phyloP scores from a whole-genome alignment of 35 echinoderm and acorn worm species.

The Hemicentrotus pulcherrimus region DNA sequence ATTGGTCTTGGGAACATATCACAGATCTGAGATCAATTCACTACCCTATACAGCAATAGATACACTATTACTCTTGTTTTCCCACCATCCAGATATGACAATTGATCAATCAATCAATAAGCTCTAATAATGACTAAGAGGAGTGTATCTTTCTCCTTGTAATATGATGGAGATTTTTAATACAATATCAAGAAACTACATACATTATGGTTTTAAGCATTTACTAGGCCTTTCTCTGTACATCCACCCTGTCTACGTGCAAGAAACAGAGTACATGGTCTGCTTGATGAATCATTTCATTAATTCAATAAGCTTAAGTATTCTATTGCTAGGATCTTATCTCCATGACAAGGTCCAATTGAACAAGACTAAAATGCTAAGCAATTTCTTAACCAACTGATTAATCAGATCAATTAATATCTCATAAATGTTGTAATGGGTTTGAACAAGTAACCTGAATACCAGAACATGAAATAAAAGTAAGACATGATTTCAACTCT shows the following conservation, averaged over 20 bases:
- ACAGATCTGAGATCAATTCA: too few species aligned
- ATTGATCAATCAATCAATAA: too few species aligned
- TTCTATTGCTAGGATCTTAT: not conserved
- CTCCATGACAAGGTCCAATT: not conserved
- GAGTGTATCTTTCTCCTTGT: too few species aligned
- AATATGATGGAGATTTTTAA: too few species aligned
- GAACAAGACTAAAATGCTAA: not conserved
- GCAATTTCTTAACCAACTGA: not conserved
- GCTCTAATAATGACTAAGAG: too few species aligned
- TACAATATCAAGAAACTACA: not conserved
- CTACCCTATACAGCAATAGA: too few species aligned
- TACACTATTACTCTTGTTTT: too few species aligned
- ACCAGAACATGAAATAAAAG: not conserved
- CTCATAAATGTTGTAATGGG: not conserved
- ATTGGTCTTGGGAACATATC: too few species aligned
- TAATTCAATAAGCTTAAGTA: not conserved
- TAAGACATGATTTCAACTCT: not conserved
- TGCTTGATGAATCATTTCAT: not conserved
- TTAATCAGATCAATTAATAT: not conserved
- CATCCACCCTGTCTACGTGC: not conserved
- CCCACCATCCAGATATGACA: too few species aligned
- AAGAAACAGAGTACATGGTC: not conserved
- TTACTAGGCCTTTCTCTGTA: not conserved
- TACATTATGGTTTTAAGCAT: not conserved
- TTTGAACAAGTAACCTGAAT: conserved; percentile 3